Evolutionary conservation across 2,888 invertebrate genomes (phyloP), one percentile per base, ranked within the genome.

Genomic region (Meloe dianella): DNA sequence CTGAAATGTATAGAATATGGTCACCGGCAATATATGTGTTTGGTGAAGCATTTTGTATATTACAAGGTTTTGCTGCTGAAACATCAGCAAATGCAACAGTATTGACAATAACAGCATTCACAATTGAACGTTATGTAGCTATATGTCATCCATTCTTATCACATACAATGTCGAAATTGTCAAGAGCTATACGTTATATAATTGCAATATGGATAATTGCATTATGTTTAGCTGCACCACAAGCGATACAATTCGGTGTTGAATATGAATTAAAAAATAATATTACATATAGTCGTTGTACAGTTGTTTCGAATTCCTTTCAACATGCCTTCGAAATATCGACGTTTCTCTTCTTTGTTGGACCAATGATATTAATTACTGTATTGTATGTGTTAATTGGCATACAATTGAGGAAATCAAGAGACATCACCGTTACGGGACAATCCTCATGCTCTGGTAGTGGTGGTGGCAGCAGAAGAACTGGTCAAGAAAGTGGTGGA

Each of bases 151-250:
- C 91, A 0, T 88, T 91, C 77, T 81, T 87, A 14, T 85, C 89
- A 0, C 95, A 96, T 80, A 93, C 93, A 65, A 92, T 95, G 90
- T 95, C 95, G 4, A 94, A 94, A 78, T 85, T 96, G 30, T 92
- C 94, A 20, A 87, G 96, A 47, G 96, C 94, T 14, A 86, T 93
- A 64, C 91, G 91, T 77, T 89, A 93, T 75, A 93, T 96, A 56
- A 82, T 93, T 17, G 84, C 89, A 51, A 89, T 96, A 69, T 97
- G 97, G 97, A 79, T 92, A 59, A 85, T 91, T 0, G 91, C 95
- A 0, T 83, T 94, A 72, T 85, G 89, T 69, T 84, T 91, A 77
- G 93, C 93, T 0, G 83, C 92, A 60, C 93, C 93, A 0, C 92
- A 92, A 80, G 82, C 83, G 12, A 77, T 82, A 38, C 87, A 87